phyloP scores from a whole-genome alignment of 2,888 invertebrate species.

The Leptopilina syphax region DNA sequence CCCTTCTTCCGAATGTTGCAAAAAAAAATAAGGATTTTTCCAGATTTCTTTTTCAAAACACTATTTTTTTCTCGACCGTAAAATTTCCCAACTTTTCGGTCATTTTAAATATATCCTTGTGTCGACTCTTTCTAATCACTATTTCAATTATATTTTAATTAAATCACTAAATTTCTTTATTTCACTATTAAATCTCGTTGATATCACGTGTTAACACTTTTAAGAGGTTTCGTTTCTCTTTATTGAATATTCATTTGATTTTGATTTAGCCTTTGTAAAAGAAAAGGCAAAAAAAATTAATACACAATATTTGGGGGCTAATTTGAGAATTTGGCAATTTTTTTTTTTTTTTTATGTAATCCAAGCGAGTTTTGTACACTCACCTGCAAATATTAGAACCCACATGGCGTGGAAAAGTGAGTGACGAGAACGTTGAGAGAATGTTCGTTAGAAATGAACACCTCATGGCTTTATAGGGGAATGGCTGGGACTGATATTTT shows the following conservation, averaged over 20 bases:
- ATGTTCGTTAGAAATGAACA: constrained; percentile 71
- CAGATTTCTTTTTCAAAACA: not conserved
- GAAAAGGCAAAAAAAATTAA: not conserved
- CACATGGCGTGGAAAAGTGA: constrained; percentile 73
- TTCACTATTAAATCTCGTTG: constrained; percentile 2
- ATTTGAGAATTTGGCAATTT: not conserved
- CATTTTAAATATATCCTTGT: not conserved
- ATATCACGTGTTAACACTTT: constrained; percentile 21
- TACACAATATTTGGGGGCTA: not conserved
- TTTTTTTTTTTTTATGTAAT: constrained; percentile 35
- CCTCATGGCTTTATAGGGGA: constrained; percentile 75
- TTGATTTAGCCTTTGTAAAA: not conserved
- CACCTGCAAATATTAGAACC: constrained; percentile 74
- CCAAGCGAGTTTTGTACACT: constrained; percentile 59
- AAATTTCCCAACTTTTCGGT: constrained; percentile 8
- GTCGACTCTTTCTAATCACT: not conserved
- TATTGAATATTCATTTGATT: too few species aligned
- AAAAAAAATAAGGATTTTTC: not conserved
- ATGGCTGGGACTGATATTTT: constrained; percentile 72
- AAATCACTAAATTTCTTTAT: too few species aligned
- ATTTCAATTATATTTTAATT: too few species aligned
- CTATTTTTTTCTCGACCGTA: not conserved
- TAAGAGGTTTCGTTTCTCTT: too few species aligned
- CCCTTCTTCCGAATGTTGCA: constrained; percentile 29
- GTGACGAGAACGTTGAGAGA: constrained; percentile 72